A percentile compares a stretch with the other conserved stretches of the same genome.
Conservation (phyloP, 2,113 vertebrate species). For the Etia nguti region DNA sequence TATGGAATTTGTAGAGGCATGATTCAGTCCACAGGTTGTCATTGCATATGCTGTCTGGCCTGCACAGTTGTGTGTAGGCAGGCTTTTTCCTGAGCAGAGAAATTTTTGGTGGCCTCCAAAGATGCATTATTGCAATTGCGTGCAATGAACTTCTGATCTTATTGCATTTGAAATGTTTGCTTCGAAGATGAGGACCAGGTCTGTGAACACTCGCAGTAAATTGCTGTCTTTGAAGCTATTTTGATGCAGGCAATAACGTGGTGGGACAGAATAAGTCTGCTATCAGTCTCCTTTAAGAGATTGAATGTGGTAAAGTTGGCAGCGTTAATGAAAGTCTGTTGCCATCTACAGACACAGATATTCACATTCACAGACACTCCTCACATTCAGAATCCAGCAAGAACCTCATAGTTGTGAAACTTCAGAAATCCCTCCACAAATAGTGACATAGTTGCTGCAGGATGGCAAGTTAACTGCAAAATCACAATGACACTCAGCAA, state of each 20-base stretch:
- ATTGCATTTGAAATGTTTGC: not conserved
- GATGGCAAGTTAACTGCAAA: not conserved
- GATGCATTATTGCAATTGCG: not conserved
- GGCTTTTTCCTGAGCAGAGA: not conserved
- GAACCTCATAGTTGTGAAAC: not conserved
- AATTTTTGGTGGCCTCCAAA: not conserved
- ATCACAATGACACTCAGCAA: not conserved
- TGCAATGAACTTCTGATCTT: not conserved
- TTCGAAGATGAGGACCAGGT: not conserved
- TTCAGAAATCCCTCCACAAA: not conserved
- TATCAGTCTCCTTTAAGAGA: not conserved
- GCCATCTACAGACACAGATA: not conserved
- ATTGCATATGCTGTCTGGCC: not conserved
- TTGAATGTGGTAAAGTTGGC: not conserved
- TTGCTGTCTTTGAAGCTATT: not conserved
- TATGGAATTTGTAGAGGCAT: slow-evolving; percentile 10
- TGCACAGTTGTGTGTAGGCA: not conserved
- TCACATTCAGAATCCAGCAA: not conserved
- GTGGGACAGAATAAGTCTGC: not conserved
- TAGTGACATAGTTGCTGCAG: not conserved
- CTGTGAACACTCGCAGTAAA: not conserved
- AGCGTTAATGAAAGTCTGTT: not conserved
- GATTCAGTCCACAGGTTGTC: slow-evolving; percentile 6
- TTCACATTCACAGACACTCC: not conserved
- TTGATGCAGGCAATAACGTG: not conserved